A percentile compares a stretch with the other conserved stretches of the same genome.
phyloP scores from a whole-genome alignment of 2,113 vertebrate species.

The Brachirus orientalis region DNA sequence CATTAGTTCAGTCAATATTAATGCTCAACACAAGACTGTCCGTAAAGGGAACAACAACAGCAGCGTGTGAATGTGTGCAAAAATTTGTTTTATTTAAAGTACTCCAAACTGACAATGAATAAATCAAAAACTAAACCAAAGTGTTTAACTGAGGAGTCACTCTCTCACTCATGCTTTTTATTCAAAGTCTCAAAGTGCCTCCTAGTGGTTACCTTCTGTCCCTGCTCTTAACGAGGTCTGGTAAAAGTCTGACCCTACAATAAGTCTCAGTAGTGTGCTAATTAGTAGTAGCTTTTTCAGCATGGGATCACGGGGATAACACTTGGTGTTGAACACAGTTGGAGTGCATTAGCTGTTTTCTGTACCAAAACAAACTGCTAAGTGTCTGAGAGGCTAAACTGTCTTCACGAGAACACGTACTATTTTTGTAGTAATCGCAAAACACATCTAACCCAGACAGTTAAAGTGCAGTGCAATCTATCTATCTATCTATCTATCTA shows the following conservation, averaged over 20 bases:
- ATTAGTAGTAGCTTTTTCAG: slow-evolving; percentile 57
- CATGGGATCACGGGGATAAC: slow-evolving; percentile 49
- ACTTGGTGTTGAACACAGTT: slow-evolving; percentile 45
- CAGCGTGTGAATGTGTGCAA: neutral
- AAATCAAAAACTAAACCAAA: slow-evolving; percentile 7
- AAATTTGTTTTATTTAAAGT: neutral
- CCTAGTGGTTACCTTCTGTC: slow-evolving; percentile 63
- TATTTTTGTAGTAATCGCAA: neutral
- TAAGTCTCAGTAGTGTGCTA: slow-evolving; percentile 55
- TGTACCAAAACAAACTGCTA: slow-evolving; percentile 52
- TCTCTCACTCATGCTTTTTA: slow-evolving; percentile 11
- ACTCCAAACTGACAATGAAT: slow-evolving; percentile 1
- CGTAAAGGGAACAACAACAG: neutral
- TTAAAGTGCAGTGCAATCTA: neutral
- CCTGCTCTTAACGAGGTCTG: slow-evolving; percentile 10
- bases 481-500: too few relatives aligned
- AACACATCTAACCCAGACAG: neutral
- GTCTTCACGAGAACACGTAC: slow-evolving; percentile 10
- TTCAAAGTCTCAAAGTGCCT: slow-evolving; percentile 78
- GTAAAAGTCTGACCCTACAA: slow-evolving; percentile 37
- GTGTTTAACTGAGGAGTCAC: neutral
- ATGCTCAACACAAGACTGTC: neutral
- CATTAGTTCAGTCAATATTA: neutral
- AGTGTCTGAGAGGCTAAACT: slow-evolving; percentile 55
- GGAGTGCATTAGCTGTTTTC: slow-evolving; percentile 46